These are phyloP conservation scores for Mesoclemmys tuberculata DNA, from an alignment of 2,113 vertebrate genomes.

Conservation along the genomic window DNA sequence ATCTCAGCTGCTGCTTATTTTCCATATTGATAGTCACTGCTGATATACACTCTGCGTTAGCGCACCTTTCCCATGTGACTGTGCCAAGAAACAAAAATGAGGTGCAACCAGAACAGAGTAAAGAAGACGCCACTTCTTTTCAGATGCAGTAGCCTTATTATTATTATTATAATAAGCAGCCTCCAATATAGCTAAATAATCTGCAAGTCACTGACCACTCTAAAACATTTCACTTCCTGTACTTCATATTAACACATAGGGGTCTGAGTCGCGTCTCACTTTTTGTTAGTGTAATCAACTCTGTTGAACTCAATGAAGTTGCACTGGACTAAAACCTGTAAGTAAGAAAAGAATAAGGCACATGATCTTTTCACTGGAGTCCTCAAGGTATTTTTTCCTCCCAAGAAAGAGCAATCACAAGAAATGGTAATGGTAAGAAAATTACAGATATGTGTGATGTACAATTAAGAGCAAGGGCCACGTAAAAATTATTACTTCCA, in stretches of 20 bases:
- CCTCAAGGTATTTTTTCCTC: background rate
- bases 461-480: background rate
- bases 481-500: background rate
- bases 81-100: background rate
- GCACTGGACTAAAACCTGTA: background rate
- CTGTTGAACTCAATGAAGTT: background rate
- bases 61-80: background rate
- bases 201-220: background rate
- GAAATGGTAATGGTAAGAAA: background rate
- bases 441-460: background rate
- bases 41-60: background rate
- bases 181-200: background rate
- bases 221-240: background rate
- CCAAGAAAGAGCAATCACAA: background rate
- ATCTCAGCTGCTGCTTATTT: conserved; percentile 62
- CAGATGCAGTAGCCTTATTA: background rate
- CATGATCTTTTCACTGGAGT: background rate
- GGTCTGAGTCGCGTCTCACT: background rate
- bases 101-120: background rate
- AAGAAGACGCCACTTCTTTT: background rate
- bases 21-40: background rate
- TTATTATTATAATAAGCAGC: too few relatives aligned
- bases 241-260: fast-evolving
- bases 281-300: background rate
- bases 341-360: background rate